Evolutionary conservation across 1,140 invertebrate species (phyloP).

Genomic region (Zaprionus inermis): DNA sequence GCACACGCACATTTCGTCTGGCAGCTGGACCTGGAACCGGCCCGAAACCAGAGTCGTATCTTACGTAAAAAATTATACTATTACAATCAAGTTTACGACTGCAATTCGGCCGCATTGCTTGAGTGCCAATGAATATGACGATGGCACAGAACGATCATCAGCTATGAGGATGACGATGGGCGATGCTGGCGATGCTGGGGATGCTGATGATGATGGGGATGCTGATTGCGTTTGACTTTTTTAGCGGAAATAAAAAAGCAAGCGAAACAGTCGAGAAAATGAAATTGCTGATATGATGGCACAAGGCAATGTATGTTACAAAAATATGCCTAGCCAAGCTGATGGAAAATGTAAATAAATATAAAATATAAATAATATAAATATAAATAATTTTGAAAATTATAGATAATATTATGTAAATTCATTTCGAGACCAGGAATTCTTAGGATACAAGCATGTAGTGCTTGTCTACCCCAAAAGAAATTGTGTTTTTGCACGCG

Average conservation of each 20-base stretch:
- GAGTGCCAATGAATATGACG: constrained; percentile 75
- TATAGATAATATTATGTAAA: no score
- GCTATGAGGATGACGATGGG: constrained; percentile 35
- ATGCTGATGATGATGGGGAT: constrained; percentile 51
- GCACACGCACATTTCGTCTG: no score
- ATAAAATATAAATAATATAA: no score
- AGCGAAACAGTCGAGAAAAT: constrained; percentile 9
- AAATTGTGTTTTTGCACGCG: no score
- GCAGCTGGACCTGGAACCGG: constrained; percentile 15
- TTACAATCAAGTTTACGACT: constrained; percentile 81
- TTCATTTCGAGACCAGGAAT: no score
- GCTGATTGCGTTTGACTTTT: constrained; percentile 60
- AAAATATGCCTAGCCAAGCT: background rate
- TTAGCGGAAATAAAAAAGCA: constrained; percentile 43
- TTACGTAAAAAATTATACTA: constrained; percentile 72
- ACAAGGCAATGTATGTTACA: background rate
- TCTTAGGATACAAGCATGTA: no score
- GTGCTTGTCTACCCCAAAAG: no score
- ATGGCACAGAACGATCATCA: constrained; percentile 45
- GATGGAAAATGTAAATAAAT: no score
- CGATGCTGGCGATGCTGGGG: constrained; percentile 63
- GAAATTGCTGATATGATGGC: background rate
- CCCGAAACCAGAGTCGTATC: constrained; percentile 23
- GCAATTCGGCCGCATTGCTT: constrained; percentile 60
- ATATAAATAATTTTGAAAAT: background rate